These are phyloP conservation scores for Tragelaphus imberbis DNA, from an alignment of 2,113 vertebrate species.

Conservation along the genomic window DNA sequence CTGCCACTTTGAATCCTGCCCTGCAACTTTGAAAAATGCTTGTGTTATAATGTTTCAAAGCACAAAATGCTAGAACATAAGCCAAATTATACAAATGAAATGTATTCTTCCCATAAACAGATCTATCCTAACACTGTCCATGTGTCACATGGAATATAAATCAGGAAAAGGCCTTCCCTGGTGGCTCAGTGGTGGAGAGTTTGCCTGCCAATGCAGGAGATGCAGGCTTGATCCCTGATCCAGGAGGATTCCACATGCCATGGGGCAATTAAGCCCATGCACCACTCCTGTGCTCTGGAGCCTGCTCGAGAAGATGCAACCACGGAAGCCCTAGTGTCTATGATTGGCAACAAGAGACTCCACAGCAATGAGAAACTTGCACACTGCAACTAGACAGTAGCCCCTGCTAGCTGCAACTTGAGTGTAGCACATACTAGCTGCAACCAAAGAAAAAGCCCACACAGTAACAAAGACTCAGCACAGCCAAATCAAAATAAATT, in stretches of 20 bases:
- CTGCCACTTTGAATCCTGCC: not conserved
- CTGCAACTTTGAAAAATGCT: slow-evolving; percentile 29
- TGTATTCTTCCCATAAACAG: not conserved
- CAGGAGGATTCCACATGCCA: not conserved
- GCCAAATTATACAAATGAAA: slow-evolving; percentile 31
- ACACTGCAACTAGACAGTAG: not conserved
- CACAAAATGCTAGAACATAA: not conserved
- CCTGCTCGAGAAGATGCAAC: fast-evolving
- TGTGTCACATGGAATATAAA: not conserved
- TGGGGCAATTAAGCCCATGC: not conserved
- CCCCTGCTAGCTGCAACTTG: not conserved
- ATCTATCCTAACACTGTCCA: slow-evolving; percentile 4
- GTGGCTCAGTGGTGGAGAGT: not conserved
- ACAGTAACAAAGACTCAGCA: not conserved
- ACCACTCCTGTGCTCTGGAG: not conserved
- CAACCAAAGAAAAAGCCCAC: not conserved
- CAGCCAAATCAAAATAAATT: not conserved
- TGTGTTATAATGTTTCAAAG: not conserved
- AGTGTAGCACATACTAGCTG: not conserved
- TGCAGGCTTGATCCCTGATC: not conserved
- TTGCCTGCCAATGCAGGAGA: not conserved
- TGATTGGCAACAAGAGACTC: not conserved
- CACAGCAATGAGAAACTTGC: not conserved
- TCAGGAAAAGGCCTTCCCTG: not conserved
- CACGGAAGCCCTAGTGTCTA: not conserved